A percentile compares a stretch with the other conserved stretches of the same genome.
phyloP scores from a whole-genome alignment of 2,888 invertebrate species.

The Pinctada fucata region DNA sequence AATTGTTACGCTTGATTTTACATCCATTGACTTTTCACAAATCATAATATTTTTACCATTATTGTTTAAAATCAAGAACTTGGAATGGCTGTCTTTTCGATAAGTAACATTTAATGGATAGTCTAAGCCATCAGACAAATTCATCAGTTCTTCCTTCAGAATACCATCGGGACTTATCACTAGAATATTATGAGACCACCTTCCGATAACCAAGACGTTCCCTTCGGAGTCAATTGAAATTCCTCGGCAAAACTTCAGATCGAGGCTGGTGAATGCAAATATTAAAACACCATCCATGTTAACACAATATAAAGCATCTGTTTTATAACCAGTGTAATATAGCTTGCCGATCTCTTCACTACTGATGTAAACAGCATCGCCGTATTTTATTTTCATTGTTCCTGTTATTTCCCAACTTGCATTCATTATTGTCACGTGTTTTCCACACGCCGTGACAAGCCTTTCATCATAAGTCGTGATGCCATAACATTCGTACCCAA shows the following conservation, averaged over 20 bases:
- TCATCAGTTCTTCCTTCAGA: too few species aligned
- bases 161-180: too few species aligned
- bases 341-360: constrained; percentile 10
- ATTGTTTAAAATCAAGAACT: too few species aligned
- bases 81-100: too few species aligned
- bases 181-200: constrained; percentile 28
- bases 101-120: too few species aligned
- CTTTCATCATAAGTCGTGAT: constrained; percentile 13
- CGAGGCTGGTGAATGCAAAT: constrained; percentile 6
- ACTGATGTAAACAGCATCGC: constrained; percentile 19
- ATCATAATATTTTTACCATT: too few species aligned
- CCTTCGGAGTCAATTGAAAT: constrained; percentile 17
- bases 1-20: too few species aligned
- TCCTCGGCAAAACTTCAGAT: constrained; percentile 22
- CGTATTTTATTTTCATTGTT: constrained; percentile 4
- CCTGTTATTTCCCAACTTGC: constrained; percentile 8
- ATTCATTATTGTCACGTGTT: constrained; percentile 13
- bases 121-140: too few species aligned
- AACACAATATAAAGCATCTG: constrained; percentile 25
- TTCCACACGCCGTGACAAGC: constrained; percentile 10
- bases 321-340: constrained; percentile 28
- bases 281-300: constrained; percentile 7
- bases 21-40: too few species aligned
- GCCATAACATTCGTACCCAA: constrained; percentile 29
- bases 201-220: constrained; percentile 26